phyloP scores from a whole-genome alignment of 1,140 invertebrate genomes.

The Hylaeus volcanicus region DNA sequence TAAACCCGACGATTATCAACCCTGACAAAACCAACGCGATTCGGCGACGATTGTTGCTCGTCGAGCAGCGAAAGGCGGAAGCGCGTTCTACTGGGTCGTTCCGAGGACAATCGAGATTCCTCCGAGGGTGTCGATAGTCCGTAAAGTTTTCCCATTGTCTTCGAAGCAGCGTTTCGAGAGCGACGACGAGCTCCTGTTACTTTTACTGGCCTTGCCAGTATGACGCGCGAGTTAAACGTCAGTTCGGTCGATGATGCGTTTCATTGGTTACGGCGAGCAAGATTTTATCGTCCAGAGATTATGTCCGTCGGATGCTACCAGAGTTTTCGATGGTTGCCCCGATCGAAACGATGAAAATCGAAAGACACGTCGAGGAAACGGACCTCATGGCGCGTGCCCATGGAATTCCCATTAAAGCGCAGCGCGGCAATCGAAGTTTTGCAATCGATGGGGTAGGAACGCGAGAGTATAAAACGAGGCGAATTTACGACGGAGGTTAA shows the following conservation, averaged over 20 bases:
- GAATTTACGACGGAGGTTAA: slow-evolving; percentile 33
- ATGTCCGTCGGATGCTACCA: too few species aligned
- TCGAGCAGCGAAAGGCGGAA: slow-evolving; percentile 57
- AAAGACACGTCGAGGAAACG: neutral
- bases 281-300: neutral
- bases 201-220: slow-evolving; percentile 63
- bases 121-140: slow-evolving; percentile 8
- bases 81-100: slow-evolving; percentile 6
- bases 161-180: slow-evolving; percentile 27
- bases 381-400: neutral
- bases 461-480: slow-evolving; percentile 16
- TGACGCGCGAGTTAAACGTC: slow-evolving; percentile 43
- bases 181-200: slow-evolving; percentile 58
- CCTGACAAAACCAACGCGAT: neutral
- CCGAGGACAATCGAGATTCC: slow-evolving; percentile 53
- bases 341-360: neutral
- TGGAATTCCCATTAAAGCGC: neutral
- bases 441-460: slow-evolving; percentile 24
- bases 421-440: slow-evolving; percentile 9
- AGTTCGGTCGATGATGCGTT: slow-evolving; percentile 49
- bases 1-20: neutral
- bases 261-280: slow-evolving; percentile 7
- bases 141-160: slow-evolving; percentile 35
- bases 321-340: neutral
- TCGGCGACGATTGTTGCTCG: neutral